A percentile compares a stretch with the other conserved stretches of the same genome.
Conservation (phyloP, 2,888 invertebrate species). For the Cheilosia vernalis region DNA sequence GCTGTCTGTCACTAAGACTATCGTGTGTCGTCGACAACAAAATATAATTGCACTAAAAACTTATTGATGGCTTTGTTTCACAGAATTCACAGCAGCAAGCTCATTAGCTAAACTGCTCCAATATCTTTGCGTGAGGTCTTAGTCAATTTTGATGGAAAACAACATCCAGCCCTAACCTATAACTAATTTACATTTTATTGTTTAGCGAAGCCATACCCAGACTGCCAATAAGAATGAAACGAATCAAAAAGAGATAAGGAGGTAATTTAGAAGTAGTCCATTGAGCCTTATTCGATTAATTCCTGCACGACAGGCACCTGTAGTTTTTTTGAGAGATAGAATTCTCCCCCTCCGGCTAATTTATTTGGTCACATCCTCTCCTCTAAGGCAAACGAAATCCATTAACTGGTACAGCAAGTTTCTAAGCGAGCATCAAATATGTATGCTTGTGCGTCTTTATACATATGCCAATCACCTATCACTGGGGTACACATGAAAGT, state of each 20-base stretch:
- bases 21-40: too few relatives aligned
- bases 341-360: background rate
- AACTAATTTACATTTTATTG: too few relatives aligned
- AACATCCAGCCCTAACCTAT: too few relatives aligned
- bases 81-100: too few relatives aligned
- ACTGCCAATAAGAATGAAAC: background rate
- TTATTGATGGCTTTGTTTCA: too few relatives aligned
- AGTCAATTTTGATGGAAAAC: too few relatives aligned
- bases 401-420: conserved; percentile 9
- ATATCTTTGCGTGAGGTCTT: too few relatives aligned
- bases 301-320: background rate
- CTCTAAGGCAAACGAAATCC: background rate
- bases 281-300: background rate
- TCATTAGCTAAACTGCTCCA: too few relatives aligned
- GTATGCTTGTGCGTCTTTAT: background rate
- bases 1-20: too few relatives aligned
- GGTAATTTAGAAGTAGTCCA: background rate
- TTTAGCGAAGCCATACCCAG: too few relatives aligned
- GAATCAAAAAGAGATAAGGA: background rate
- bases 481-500: background rate
- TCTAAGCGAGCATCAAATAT: background rate
- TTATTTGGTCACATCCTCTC: background rate
- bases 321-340: background rate
- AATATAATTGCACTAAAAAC: too few relatives aligned
- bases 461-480: conserved; percentile 4